phyloP scores from a whole-genome alignment of 2,113 vertebrate genomes.

The Gobiocypris rarus region DNA sequence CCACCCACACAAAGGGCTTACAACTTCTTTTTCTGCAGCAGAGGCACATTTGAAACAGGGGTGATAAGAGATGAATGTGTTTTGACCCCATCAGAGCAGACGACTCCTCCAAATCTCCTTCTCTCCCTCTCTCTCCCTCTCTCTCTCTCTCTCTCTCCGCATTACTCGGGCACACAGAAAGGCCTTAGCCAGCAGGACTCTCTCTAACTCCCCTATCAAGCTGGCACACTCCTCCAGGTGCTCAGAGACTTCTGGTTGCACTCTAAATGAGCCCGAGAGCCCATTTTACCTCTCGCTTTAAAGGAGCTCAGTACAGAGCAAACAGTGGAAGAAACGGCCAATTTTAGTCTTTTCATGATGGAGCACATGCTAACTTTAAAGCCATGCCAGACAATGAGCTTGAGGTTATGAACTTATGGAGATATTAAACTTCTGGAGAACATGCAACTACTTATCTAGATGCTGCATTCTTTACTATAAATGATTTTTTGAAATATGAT shows the following conservation, averaged over 20 bases:
- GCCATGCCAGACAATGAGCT: not conserved
- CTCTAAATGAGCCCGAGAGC: conserved; percentile 43
- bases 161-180: conserved; percentile 44
- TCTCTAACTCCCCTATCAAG: conserved; percentile 44
- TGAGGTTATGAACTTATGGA: not conserved
- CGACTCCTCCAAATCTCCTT: conserved; percentile 37
- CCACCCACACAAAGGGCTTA: conserved; percentile 6
- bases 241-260: conserved; percentile 39
- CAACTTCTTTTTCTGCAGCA: conserved; percentile 46
- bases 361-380: not conserved
- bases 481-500: not conserved
- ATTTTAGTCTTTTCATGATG: not conserved
- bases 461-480: too few species aligned
- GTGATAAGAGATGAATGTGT: conserved; percentile 45
- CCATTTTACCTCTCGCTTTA: conserved; percentile 32
- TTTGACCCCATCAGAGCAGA: conserved; percentile 49
- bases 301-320: conserved; percentile 9
- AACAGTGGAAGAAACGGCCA: not conserved
- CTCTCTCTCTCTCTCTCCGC: too few species aligned
- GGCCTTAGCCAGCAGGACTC: conserved; percentile 53
- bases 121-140: too few species aligned
- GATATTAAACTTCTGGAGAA: not conserved
- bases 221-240: conserved; percentile 46
- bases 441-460: not conserved
- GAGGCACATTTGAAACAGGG: conserved; percentile 35